Evolutionary conservation across 2,797 vertebrate genomes (phyloP), one percentile per base, ranked within the genome.

Genomic region (Gila robusta): DNA sequence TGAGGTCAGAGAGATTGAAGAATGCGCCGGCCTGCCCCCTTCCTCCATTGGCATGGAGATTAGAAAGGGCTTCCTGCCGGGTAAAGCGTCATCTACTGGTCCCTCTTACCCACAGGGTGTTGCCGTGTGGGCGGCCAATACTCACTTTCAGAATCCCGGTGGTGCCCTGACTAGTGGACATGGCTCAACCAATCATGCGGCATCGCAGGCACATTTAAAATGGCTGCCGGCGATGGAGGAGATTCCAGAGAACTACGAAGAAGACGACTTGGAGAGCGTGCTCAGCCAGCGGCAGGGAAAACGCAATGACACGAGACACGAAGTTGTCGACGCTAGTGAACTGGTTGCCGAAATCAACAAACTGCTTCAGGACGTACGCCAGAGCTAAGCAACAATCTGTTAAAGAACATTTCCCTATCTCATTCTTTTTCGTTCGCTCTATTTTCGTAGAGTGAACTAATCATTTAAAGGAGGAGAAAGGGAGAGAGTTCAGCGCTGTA

Each of bases 211-310:
- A 1, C 96, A 97, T n/a, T 96, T 98, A 1, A 99, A 98, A 78
- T 99, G 98, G 98, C 95, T 99, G 90, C 98, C 98, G 0, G 98
- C 98, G 88, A 99, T 99, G 98, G 98, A 99, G 93, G 98, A 99
- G 91, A 99, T 99, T 91, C 98, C 98, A 0, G 98, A 99, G 88
- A 99, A 99, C 86, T 98, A 97, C 0, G 98, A 99, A 89, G 98
- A 99, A 88, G 98, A 99, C 28, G 98, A 99, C 88, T 98, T 98
- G 76, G 98, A 99, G 62, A 97, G 96, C 0, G 96, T 97, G 86
- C 97, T 99, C 88, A 97, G 93, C 82, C 93, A 93, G 88, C 96
- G 97, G 74, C 95, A 92, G 1, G 90, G 89, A 56, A 95, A 94
- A 88, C 93, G 94, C 70, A 91, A 91, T 2, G 98, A 98, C 23